A percentile compares a stretch with the other conserved stretches of the same genome.
These are phyloP conservation scores for Metacarcinus magister DNA, from an alignment of 2,888 invertebrate species.

Conservation along the genomic window DNA sequence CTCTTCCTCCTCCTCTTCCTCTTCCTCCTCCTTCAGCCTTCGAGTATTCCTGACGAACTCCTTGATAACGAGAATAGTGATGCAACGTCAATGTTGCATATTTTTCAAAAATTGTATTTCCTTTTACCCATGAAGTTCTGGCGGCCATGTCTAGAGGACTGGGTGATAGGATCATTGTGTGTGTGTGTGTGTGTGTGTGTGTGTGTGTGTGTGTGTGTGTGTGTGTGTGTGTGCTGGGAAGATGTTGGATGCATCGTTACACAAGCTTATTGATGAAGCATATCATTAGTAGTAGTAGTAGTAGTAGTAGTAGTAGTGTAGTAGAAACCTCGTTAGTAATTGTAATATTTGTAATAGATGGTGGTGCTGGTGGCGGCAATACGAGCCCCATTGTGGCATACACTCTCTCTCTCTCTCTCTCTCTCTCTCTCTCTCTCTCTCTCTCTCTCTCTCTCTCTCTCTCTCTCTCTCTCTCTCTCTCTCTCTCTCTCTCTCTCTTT, in stretches of 20 bases:
- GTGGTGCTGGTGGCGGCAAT: background rate
- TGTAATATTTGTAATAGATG: background rate
- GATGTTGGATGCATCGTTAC: background rate
- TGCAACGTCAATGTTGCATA: background rate
- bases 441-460: constrained; percentile 47
- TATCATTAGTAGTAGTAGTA: no score
- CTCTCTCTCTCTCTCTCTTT: constrained; percentile 26
- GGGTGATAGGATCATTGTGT: background rate
- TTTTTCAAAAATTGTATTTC: constrained; percentile 34
- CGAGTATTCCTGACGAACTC: constrained; percentile 30
- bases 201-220: constrained; percentile 26
- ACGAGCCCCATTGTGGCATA: no score
- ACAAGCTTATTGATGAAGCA: background rate
- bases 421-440: constrained; percentile 10
- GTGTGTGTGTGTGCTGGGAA: background rate
- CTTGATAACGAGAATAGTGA: background rate
- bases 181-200: constrained; percentile 26
- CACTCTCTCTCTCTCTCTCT: constrained; percentile 26
- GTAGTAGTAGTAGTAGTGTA: background rate
- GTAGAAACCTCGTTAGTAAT: background rate
- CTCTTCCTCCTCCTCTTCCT: background rate
- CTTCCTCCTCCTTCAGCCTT: background rate
- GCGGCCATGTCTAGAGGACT: background rate
- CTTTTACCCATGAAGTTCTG: background rate
- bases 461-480: constrained; percentile 32